Evolutionary conservation across 2,888 invertebrate species (phyloP), one percentile per base, ranked within the genome.

Genomic region (Coelopa pilipes): DNA sequence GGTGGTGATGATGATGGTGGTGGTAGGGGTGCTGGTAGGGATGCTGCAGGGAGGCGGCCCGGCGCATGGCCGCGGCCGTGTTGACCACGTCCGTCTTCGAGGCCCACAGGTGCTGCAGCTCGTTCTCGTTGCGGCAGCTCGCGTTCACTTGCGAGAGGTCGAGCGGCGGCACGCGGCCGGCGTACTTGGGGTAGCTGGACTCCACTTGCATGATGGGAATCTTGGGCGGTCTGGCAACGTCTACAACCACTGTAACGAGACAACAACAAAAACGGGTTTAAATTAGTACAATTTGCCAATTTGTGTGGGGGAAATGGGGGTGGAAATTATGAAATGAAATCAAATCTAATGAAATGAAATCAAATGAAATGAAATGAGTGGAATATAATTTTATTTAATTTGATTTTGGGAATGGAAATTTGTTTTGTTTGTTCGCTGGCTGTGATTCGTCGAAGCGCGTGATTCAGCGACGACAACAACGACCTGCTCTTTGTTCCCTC

Each of bases 151-250:
- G 84, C 5, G 87, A 84, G 21, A 87, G 79, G 77, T 87, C 87
- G 45, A 87, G 76, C 4, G 87, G 87, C 76, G 87, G 87, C 75
- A 87, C 86, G 70, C 87, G 86, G 74, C 84, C 86, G 70, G 85
- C 82, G 75, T 85, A 86, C 78, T 86, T 87, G 50, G 83, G 82
- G 76, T 86, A 85, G 74, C 82, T 85, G 70, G 86, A 83, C 78
- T 87, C 87, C 65, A 87, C 82, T 84, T 87, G 84, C 87, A 87
- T 87, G 75, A 67, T 74, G 60, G 55, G 24, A 65, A 50, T 59
- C 24, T 68, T 75, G 19, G 53, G 19, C 45, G 55, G 21, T n/a
- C 1, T 76, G 57, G 67, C 15, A 19, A 15, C 10, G 57, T n/a
- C 0, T 10, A n/a, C 17, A 79, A 79, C 79, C 72, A 79, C 80